Conservation (phyloP, 2,888 invertebrate species). For the Euproctis similis region DNA sequence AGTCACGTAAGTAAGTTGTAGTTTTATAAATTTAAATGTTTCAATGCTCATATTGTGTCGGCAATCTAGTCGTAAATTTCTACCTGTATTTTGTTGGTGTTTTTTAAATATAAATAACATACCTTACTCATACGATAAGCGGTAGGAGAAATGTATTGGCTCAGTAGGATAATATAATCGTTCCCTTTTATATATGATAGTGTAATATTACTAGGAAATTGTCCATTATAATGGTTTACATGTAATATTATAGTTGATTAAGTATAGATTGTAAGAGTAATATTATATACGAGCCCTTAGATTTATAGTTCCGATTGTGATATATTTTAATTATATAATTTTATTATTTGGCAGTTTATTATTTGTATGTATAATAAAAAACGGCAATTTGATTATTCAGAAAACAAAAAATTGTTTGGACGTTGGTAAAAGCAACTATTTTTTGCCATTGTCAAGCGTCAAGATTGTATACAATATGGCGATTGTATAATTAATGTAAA, state of each 20-base stretch:
- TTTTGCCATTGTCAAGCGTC: too few relatives aligned
- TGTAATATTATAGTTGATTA: constrained; percentile 25
- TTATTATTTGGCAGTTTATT: too few relatives aligned
- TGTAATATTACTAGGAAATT: constrained; percentile 30
- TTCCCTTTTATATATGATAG: constrained; percentile 39
- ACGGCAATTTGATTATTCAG: too few relatives aligned
- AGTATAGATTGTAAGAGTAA: constrained; percentile 32
- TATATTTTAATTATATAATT: constrained; percentile 35
- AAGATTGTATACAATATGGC: too few relatives aligned
- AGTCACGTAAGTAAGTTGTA: constrained; percentile 14
- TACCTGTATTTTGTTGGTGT: constrained; percentile 25
- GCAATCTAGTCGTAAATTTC: constrained; percentile 51
- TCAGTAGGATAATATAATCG: constrained; percentile 46
- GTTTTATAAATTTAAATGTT: too few relatives aligned
- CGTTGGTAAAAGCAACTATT: too few relatives aligned
- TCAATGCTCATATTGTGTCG: constrained; percentile 30
- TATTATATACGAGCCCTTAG: constrained; percentile 39
- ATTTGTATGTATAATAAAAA: too few relatives aligned
- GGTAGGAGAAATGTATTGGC: constrained; percentile 36
- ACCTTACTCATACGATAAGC: constrained; percentile 22
- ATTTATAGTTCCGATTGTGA: constrained; percentile 54
- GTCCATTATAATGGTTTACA: constrained; percentile 35
- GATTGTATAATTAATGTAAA: too few relatives aligned
- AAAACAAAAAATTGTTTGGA: neutral
- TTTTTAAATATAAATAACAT: too few relatives aligned